Evolutionary conservation across 37 sponge, comb jelly and placozoan genomes (phyloP), one percentile per base, ranked within the genome.

Genomic region (Lycopodina hypogea): DNA sequence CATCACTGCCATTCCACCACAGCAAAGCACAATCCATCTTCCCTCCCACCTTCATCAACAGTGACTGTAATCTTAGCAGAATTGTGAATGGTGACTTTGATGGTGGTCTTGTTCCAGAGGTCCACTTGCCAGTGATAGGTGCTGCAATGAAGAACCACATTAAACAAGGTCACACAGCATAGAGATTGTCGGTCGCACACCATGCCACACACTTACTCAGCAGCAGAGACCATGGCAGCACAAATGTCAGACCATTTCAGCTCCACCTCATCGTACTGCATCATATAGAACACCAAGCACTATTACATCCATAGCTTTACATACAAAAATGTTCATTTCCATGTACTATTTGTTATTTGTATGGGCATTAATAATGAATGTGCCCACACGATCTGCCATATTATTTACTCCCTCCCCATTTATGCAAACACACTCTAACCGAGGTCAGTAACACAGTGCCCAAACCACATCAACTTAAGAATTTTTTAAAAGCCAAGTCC

Each of bases 71-170:
- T 65, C 30, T 65, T 65, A 17, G 66, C 66, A 14, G 35, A 65
- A 30, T 65, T 65, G 66, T 65, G 35, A 32, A 65, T 19, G 35
- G 12, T 33, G 12, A 65, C 7, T 32, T 17, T 2, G 35, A 65
- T 30, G 2, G 2, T 32, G 26, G 66, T 30, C 34, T 32, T 65
- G 66, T 65, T 32, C 66, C 66, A 65, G 17, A 24, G 7, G 34
- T 65, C 66, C 66, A 65, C 66, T 32, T 65, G 32, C 66, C 66
- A 65, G 11, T 65, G 66, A 12, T 65, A 65, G 3, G 30, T 29
- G 17, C 66, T 65, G 35, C 3, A 34, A 65, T 30, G 3, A 45
- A 45, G 48, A 45, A 45, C 4, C 4, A 45, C 48, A 45, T 45
- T 4, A 14, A 65, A 14, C 3, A 28, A 3, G 18, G 33, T 32